Evolutionary conservation across 2,113 vertebrate genomes (phyloP), one percentile per base, ranked within the genome.

Genomic region (Brachypteracias leptosomus): DNA sequence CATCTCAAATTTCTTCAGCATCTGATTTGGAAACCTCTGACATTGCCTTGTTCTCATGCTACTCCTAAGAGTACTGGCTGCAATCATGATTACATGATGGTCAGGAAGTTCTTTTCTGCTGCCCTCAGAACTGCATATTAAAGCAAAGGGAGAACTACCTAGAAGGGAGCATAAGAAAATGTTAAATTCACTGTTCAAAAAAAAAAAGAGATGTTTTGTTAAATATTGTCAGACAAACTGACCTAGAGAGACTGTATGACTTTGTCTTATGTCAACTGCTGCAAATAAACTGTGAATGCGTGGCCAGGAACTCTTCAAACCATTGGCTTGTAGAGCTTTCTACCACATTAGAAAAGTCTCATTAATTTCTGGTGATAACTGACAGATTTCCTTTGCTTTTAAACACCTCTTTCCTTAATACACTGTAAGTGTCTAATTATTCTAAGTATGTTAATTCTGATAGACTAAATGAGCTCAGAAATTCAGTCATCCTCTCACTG

Each of bases 11-110:
- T 51, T 74, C 42, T 77, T 68, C 59, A 57, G 9, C 9, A 11
- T 61, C 38, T 61, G 22, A 26, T 61, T 42, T 77, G 61, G 38
- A 90, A 70, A 70, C 6, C 16, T 35, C 20, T 36, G 29, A 3
- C 36, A n/a, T 13, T 59, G 6, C 7, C 55, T 73, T 57, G 11
- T 57, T 74, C 40, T 65, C 33, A n/a, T 7, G 55, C 14, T 8
- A 16, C 15, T 84, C 18, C 16, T 25, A 73, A 29, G 52, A 19
- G 16, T 54, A 15, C 38, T 66, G 29, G 11, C 46, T 62, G 33
- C 2, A 1, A 5, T 63, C 0, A 0, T 15, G 36, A 35, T 71
- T 24, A 20, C 10, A 2, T 38, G 31, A 33, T 47, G 38, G 22
- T 42, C 26, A 18, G 18, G n/a, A 28, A 47, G 3, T 47, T 66